Conservation (phyloP, 2,888 invertebrate genomes). For the Leptopilina drosophilae region DNA sequence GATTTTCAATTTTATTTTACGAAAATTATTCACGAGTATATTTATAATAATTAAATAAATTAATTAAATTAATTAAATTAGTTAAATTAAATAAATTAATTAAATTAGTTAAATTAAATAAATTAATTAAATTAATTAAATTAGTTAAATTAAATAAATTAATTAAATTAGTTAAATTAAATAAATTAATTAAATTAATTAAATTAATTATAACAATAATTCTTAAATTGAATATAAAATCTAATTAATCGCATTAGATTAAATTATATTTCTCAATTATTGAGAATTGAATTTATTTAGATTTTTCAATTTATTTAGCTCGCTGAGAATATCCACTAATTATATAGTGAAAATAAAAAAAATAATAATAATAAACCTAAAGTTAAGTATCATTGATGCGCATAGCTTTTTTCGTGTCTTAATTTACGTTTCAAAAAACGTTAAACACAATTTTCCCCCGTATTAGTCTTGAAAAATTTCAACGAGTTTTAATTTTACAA, state of each 20-base stretch:
- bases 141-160: too few relatives aligned
- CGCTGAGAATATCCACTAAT: conserved; percentile 17
- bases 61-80: too few relatives aligned
- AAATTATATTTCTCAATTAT: not conserved
- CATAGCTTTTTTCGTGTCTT: not conserved
- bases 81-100: too few relatives aligned
- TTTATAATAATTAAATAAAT: too few relatives aligned
- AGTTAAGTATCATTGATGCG: conserved; percentile 20
- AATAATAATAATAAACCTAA: not conserved
- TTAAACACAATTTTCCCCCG: not conserved
- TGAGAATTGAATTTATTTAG: too few relatives aligned
- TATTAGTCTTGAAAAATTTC: not conserved
- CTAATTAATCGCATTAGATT: too few relatives aligned
- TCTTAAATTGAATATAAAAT: too few relatives aligned
- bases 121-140: too few relatives aligned
- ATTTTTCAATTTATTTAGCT: not conserved
- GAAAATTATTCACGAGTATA: not conserved
- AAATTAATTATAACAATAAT: too few relatives aligned
- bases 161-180: too few relatives aligned
- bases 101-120: too few relatives aligned
- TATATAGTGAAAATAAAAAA: not conserved
- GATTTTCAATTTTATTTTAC: not conserved
- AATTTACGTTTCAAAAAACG: conserved; percentile 1
- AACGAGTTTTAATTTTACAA: conserved; percentile 9
- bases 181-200: too few relatives aligned